Conservation (phyloP, 2,888 invertebrate species). For the Ephialtes manifestator region DNA sequence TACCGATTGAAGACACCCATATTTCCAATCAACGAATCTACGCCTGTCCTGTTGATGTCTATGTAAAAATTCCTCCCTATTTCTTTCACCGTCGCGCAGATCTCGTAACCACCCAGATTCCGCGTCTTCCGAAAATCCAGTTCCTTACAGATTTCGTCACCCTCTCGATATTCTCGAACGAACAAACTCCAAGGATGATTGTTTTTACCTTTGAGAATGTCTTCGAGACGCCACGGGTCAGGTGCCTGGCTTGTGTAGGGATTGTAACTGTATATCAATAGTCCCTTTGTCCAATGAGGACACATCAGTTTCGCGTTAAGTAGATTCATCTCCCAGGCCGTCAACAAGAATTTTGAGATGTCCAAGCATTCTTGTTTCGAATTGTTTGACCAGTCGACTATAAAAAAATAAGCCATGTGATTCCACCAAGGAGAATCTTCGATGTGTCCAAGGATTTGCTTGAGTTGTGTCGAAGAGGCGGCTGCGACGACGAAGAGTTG, state of each 20-base stretch:
- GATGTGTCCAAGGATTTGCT: background rate
- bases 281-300: too few species aligned
- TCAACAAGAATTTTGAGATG: conserved; percentile 49
- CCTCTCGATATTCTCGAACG: background rate
- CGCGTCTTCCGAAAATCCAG: background rate
- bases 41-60: too few species aligned
- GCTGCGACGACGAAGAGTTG: background rate
- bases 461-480: background rate
- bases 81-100: background rate
- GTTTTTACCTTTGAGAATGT: background rate
- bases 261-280: too few species aligned
- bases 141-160: background rate
- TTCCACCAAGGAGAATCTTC: conserved; percentile 71
- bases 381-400: conserved; percentile 41
- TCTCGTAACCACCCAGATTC: background rate
- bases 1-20: too few species aligned
- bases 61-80: too few species aligned
- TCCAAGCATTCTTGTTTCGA: conserved; percentile 52
- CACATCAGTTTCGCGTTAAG: conserved; percentile 8
- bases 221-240: conserved; percentile 48
- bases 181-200: background rate
- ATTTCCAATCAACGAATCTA: too few species aligned
- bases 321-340: background rate
- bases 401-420: conserved; percentile 52
- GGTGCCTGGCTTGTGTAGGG: too few species aligned